These are phyloP conservation scores for Desoria tigrina DNA, from an alignment of 2,888 invertebrate species.

Conservation along the genomic window DNA sequence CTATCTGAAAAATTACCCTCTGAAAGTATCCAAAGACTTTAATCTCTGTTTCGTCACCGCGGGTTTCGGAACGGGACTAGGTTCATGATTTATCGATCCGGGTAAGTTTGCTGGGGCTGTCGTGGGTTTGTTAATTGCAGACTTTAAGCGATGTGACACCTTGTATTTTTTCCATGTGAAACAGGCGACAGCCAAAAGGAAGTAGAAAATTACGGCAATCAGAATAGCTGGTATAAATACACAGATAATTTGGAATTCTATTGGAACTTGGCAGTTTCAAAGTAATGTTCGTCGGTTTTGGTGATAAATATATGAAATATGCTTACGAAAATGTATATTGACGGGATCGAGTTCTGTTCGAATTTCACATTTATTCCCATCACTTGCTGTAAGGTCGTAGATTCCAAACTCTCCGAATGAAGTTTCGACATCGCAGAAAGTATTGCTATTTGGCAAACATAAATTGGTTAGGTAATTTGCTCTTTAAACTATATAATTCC, in stretches of 20 bases:
- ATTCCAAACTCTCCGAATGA: constrained; percentile 50
- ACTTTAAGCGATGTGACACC: not conserved
- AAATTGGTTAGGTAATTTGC: not conserved
- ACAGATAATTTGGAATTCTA: constrained; percentile 57
- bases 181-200: not conserved
- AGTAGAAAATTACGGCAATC: constrained; percentile 1
- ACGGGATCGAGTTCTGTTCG: constrained; percentile 63
- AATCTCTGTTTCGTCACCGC: constrained; percentile 39
- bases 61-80: not conserved
- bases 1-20: constrained; percentile 52
- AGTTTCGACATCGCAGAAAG: constrained; percentile 29
- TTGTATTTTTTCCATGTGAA: not conserved
- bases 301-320: too few relatives aligned
- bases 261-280: too few relatives aligned
- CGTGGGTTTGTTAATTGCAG: not conserved
- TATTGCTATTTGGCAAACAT: constrained; percentile 10
- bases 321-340: constrained; percentile 70
- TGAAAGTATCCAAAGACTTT: constrained; percentile 55
- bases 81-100: too few relatives aligned
- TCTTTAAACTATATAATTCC: not conserved
- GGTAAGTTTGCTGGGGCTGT: too few relatives aligned
- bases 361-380: constrained; percentile 14
- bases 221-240: not conserved
- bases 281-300: too few relatives aligned
- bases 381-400: constrained; percentile 37